These are phyloP conservation scores for Alces alces DNA, from an alignment of 2,113 vertebrate genomes.

Conservation along the genomic window DNA sequence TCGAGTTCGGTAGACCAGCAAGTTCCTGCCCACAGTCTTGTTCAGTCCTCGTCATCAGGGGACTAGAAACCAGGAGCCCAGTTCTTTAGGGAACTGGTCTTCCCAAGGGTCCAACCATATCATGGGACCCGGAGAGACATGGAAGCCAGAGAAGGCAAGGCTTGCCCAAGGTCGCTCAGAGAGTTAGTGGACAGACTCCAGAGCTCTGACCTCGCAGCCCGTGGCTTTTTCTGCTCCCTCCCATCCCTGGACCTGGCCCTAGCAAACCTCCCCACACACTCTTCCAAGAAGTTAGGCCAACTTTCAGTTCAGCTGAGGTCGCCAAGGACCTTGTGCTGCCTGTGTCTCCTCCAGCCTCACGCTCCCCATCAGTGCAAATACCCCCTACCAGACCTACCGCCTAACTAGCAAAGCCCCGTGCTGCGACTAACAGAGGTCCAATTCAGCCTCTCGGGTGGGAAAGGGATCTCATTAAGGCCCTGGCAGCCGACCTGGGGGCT, in stretches of 20 bases:
- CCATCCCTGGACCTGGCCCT: conserved; percentile 17
- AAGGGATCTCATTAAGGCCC: conserved; percentile 83
- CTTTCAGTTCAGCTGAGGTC: conserved; percentile 79
- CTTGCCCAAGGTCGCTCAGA: background rate
- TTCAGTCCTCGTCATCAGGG: background rate
- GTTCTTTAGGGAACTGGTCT: background rate
- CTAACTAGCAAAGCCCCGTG: conserved; percentile 81
- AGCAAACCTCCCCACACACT: conserved; percentile 47
- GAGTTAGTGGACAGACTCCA: background rate
- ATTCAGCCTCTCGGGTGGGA: conserved; percentile 79
- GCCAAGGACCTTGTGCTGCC: conserved; percentile 60
- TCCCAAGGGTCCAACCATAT: background rate
- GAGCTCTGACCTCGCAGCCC: background rate
- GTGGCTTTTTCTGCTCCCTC: background rate
- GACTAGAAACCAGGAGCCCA: rapidly evolving
- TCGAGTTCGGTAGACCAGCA: background rate
- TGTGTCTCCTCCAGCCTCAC: conserved; percentile 23
- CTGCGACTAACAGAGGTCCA: conserved; percentile 79
- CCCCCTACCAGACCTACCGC: conserved; percentile 66
- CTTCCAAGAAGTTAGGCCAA: conserved; percentile 49
- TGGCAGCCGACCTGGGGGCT: conserved; percentile 81
- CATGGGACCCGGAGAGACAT: rapidly evolving
- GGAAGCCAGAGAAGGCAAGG: background rate
- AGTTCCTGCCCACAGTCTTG: rapidly evolving
- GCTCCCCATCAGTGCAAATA: background rate